Evolutionary conservation across 1,140 invertebrate species (phyloP), one percentile per base, ranked within the genome.

Genomic region (Paraescarpia echinospica): DNA sequence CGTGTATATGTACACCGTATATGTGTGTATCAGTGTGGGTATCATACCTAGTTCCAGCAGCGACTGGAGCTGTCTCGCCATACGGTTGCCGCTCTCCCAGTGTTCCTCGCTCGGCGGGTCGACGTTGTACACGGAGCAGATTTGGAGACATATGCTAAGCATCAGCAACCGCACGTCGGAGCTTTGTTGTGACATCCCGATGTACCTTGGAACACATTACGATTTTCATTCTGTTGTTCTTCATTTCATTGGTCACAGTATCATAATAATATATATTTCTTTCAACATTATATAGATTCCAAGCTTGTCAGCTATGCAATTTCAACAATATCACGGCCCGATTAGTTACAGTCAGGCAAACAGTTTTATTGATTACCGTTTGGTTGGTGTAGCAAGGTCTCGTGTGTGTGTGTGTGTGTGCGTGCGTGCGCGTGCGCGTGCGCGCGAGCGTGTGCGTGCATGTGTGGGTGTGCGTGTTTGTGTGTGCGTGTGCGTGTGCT

Each of bases 151-250:
- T 12, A 90, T 90, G 89, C 35, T 90, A 12, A 90, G 34, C 89
- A 90, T 34, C 34, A 90, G 89, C n/a, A 35, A 12, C 18, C 89
- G 89, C 89, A 90, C 34, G 34, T 90, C 89, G 18, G 89, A 90
- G n/a, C 89, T 90, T 12, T 90, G 34, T 35, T 34, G 89, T 90
- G 89, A 34, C 34, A 33, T 34, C n/a, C 89, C 59, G 59, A 77
- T 77, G 59, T 77, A 77, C 59, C 59, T 77, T 18, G 27, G 59
- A 18, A 77, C 9, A 77, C 22, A 27, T 12, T 77, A 77, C 27
- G 27, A 77, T 77, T 18, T 77, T 77, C 59, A 77, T 2, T 27
- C 59, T 77, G 59, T 77, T 18, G 59, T 12, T 77, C 59, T 22
- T 18, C 59, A 77, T 77, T 77, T 77, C 18, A 27, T 31, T 18